Evolutionary conservation across 2,888 invertebrate species (phyloP), one percentile per base, ranked within the genome.

Genomic region (Terebella lapidaria): DNA sequence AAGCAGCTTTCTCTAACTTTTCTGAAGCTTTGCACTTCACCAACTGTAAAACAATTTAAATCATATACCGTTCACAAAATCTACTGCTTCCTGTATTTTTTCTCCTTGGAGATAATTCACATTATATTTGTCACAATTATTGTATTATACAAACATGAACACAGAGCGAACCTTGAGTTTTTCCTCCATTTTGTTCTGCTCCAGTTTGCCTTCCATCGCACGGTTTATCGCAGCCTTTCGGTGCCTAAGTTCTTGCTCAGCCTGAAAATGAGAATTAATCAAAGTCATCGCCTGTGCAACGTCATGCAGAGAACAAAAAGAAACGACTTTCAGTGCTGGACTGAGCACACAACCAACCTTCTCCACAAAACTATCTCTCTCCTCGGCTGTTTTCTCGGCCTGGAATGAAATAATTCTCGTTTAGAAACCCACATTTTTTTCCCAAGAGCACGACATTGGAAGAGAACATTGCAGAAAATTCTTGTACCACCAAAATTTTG

Each of bases 111-210:
- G n/a, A n/a, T n/a, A n/a, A n/a, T n/a, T n/a, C n/a, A n/a, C n/a
- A n/a, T n/a, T n/a, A n/a, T n/a, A n/a, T n/a, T n/a, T n/a, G n/a
- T n/a, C n/a, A n/a, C n/a, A n/a, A n/a, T n/a, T n/a, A n/a, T n/a
- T n/a, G n/a, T n/a, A n/a, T n/a, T n/a, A n/a, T n/a, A n/a, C n/a
- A n/a, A n/a, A n/a, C n/a, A n/a, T n/a, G n/a, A n/a, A n/a, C n/a
- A n/a, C n/a, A n/a, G n/a, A n/a, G n/a, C n/a, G 55, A 49, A 75
- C 75, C 71, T 78, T 76, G 1, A 78, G 66, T 67, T 74, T 75
- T 59, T 76, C 74, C 61, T 77, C 75, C 65, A 77, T 67, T 64
- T 75, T 74, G 3, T 71, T 73, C 5, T 72, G 70, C 28, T 71
- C 70, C 18, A 73, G 69, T 53, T 67, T 72, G 51, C 71, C 73